Conservation (phyloP, 2,113 vertebrate species). For the Pluvianellus socialis region DNA sequence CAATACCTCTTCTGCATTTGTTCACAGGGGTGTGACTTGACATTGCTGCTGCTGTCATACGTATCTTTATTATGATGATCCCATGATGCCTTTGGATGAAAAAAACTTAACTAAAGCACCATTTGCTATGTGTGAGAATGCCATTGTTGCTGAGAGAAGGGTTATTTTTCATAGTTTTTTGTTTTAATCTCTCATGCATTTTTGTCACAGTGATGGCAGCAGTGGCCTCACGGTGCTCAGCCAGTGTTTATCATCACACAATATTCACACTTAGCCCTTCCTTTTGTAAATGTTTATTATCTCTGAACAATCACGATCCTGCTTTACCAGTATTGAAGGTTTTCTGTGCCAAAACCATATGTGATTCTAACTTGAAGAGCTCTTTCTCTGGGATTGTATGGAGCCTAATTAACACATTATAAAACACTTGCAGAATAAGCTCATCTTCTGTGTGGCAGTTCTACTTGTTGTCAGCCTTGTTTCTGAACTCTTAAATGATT, state of each 20-base stretch:
- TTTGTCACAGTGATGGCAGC: not conserved
- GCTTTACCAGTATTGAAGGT: not conserved
- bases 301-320: not conserved
- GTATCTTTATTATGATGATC: not conserved
- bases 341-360: not conserved
- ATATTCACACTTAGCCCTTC: not conserved
- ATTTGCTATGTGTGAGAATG: not conserved
- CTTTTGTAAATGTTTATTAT: conserved; percentile 17
- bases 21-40: not conserved
- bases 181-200: not conserved
- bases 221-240: not conserved
- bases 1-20: not conserved
- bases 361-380: not conserved
- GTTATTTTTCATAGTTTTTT: not conserved
- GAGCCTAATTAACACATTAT: not conserved
- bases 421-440: not conserved
- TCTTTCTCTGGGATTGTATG: not conserved
- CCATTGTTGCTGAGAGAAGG: not conserved
- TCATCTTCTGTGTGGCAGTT: not conserved
- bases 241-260: not conserved
- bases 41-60: fast-evolving
- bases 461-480: not conserved
- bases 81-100: not conserved
- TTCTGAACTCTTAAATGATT: not conserved
- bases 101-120: not conserved